Evolutionary conservation across 1,140 invertebrate genomes (phyloP).

Genomic region (Zaprionus vittiger): DNA sequence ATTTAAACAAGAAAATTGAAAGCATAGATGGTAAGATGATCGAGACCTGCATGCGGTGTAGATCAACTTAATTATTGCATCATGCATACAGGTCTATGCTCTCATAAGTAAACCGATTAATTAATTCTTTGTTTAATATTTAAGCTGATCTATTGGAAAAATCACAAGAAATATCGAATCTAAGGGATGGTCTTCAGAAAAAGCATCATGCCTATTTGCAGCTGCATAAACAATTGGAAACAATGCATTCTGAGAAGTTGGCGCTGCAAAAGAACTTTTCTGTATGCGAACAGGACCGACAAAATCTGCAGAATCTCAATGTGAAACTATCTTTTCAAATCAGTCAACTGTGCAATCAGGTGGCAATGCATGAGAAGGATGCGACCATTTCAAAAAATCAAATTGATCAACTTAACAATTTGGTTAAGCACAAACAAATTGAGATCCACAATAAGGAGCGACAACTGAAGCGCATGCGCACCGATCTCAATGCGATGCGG

Average conservation of each 20-base stretch:
- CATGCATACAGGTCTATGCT: too few species aligned
- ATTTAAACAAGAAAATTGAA: constrained; percentile 45
- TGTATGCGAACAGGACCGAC: constrained; percentile 86
- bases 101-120: too few species aligned
- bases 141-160: constrained; percentile 6
- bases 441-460: constrained; percentile 85
- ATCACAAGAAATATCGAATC: constrained; percentile 76
- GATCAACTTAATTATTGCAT: too few species aligned
- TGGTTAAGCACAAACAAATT: constrained; percentile 87
- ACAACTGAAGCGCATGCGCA: constrained; percentile 83
- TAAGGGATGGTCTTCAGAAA: constrained; percentile 87
- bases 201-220: constrained; percentile 86
- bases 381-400: constrained; percentile 50
- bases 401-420: constrained; percentile 87
- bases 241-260: constrained; percentile 87
- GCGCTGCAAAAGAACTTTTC: constrained; percentile 86
- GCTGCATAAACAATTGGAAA: constrained; percentile 88
- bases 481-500: constrained; percentile 85
- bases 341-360: constrained; percentile 45
- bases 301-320: constrained; percentile 86
- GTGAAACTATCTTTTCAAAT: constrained; percentile 77
- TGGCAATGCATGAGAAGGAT: constrained; percentile 53
- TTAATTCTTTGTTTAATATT: neutral
- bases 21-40: constrained; percentile 50
- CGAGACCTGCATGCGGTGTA: too few species aligned